These are phyloP conservation scores for Stichopus horrens DNA, from an alignment of 53 echinoderm and acorn worm genomes.

Conservation along the genomic window DNA sequence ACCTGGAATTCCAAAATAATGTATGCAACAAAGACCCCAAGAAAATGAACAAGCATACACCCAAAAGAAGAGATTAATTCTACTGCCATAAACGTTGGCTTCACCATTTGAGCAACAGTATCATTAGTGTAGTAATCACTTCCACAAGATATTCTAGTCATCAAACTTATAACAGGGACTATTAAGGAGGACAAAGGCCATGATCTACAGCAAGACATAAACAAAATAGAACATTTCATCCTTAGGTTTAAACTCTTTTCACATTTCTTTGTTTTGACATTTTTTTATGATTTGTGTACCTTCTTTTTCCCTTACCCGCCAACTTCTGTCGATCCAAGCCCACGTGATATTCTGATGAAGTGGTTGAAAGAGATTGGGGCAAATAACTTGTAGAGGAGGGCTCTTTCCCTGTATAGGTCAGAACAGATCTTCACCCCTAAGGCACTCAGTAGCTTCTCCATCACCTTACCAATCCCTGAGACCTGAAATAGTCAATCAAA, in stretches of 20 bases:
- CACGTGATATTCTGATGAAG: conserved; percentile 83
- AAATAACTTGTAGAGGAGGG: conserved; percentile 77
- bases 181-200: no score
- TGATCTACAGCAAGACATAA: neutral
- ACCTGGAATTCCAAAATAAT: no score
- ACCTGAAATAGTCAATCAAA: conserved; percentile 51
- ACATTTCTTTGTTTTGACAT: no score
- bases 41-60: no score
- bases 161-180: no score
- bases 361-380: conserved; percentile 76
- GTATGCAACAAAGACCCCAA: no score
- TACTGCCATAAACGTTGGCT: no score
- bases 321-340: conserved; percentile 80
- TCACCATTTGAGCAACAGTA: no score
- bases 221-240: neutral
- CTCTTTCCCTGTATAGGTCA: conserved; percentile 84
- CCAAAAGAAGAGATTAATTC: no score
- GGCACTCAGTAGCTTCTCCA: conserved; percentile 82
- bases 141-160: neutral
- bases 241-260: neutral
- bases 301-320: conserved; percentile 62
- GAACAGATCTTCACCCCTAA: conserved; percentile 82
- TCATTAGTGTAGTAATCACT: no score
- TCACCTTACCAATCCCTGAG: conserved; percentile 97
- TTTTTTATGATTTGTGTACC: neutral